Percentiles rank a stretch among this genome's conserved stretches.
Conservation (phyloP, 92 coral and sea anemone species). For the Zoanthus sansibaricus region DNA sequence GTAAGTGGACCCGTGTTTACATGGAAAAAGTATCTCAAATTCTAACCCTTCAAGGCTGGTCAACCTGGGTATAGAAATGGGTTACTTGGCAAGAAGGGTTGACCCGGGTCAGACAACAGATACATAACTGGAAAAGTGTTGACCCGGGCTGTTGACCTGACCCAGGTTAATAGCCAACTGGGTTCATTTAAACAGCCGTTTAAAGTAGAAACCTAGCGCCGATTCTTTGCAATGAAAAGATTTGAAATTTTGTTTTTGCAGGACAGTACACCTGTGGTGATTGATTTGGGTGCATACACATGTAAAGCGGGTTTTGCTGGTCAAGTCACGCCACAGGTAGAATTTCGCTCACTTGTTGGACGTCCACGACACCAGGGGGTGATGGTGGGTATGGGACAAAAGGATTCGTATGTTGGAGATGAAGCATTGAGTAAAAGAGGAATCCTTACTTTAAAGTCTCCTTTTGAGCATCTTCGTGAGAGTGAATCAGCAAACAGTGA, state of each 20-base stretch:
- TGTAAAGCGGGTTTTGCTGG: slow-evolving; percentile 39
- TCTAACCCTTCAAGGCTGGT: too few relatives aligned
- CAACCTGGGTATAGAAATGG: too few relatives aligned
- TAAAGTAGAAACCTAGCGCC: too few relatives aligned
- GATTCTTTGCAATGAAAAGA: too few relatives aligned
- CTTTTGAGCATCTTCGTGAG: neutral
- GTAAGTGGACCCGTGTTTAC: too few relatives aligned
- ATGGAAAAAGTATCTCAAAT: too few relatives aligned
- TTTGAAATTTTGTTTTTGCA: neutral
- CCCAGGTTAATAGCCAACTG: too few relatives aligned
- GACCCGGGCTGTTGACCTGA: too few relatives aligned
- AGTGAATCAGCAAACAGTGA: neutral
- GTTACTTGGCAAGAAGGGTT: too few relatives aligned
- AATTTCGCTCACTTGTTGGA: slow-evolving; percentile 29
- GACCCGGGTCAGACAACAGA: too few relatives aligned
- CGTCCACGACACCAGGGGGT: slow-evolving; percentile 38
- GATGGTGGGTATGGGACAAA: slow-evolving; percentile 39
- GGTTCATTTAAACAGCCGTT: too few relatives aligned
- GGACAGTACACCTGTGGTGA: slow-evolving; percentile 11
- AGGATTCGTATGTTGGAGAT: slow-evolving; percentile 34
- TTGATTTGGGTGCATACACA: slow-evolving; percentile 23
- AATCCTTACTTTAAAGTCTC: slow-evolving; percentile 25
- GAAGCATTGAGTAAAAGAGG: slow-evolving; percentile 36
- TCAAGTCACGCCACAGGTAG: neutral
- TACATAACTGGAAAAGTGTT: too few relatives aligned